A percentile compares a stretch with the other conserved stretches of the same genome.
Conservation (phyloP, 2,797 vertebrate species). For the Scyliorhinus canicula region DNA sequence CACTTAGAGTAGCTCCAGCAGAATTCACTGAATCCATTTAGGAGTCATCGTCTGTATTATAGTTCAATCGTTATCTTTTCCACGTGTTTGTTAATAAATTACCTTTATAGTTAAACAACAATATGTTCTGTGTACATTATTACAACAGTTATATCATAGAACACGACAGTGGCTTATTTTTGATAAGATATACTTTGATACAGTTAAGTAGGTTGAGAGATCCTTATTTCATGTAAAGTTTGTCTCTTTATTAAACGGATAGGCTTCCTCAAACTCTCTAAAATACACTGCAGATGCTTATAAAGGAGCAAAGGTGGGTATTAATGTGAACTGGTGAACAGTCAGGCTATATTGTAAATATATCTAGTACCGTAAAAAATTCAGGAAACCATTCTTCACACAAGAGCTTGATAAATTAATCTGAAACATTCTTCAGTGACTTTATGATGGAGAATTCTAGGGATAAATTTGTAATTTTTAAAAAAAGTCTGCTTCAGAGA, state of each 20-base stretch:
- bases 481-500: not conserved
- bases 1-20: too few relatives aligned
- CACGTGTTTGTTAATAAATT: too few relatives aligned
- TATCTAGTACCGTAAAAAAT: not conserved
- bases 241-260: not conserved
- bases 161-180: not conserved
- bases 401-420: constrained; percentile 25
- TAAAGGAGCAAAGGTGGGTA: not conserved
- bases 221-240: not conserved
- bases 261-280: not conserved
- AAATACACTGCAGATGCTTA: not conserved
- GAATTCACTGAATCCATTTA: too few relatives aligned
- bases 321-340: not conserved
- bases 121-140: too few relatives aligned
- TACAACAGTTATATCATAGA: too few relatives aligned
- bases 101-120: too few relatives aligned
- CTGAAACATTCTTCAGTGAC: not conserved
- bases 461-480: not conserved
- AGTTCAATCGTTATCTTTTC: too few relatives aligned
- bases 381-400: constrained; percentile 7
- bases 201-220: not conserved
- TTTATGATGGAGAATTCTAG: not conserved
- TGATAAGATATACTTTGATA: not conserved
- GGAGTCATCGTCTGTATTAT: too few relatives aligned
- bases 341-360: constrained; percentile 16